Evolutionary conservation across 2,888 invertebrate genomes (phyloP).

Genomic region (Ormia ochracea): DNA sequence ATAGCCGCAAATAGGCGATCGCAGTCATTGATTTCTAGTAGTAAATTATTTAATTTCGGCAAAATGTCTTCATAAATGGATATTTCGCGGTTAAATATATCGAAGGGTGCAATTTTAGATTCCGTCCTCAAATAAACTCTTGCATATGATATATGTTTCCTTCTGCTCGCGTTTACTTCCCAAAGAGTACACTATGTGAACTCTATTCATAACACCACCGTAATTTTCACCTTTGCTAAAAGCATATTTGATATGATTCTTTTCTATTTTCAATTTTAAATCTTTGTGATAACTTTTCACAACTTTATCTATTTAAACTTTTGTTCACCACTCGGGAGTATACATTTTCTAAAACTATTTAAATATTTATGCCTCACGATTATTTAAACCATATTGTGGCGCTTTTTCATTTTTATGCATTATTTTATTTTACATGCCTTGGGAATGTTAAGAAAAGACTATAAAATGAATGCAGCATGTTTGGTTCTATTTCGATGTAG

Average conservation of each 20-base stretch:
- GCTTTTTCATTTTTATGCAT: background rate
- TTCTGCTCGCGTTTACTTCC: constrained; percentile 23
- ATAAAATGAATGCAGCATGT: background rate
- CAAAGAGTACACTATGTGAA: constrained; percentile 64
- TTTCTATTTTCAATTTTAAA: constrained; percentile 62
- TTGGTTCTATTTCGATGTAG: background rate
- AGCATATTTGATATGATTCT: constrained; percentile 67
- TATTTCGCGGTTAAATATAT: constrained; percentile 75
- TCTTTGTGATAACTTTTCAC: constrained; percentile 68
- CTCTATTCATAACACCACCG: constrained; percentile 70
- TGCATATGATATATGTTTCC: constrained; percentile 67
- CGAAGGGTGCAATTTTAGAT: constrained; percentile 71
- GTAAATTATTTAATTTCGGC: constrained; percentile 69
- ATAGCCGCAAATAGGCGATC: constrained; percentile 71
- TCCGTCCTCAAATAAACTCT: constrained; percentile 72
- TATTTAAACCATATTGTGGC: constrained; percentile 5
- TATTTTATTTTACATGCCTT: background rate
- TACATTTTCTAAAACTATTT: constrained; percentile 54
- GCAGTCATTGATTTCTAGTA: constrained; percentile 67
- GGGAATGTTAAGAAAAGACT: background rate
- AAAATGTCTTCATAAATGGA: constrained; percentile 72
- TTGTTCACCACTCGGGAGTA: constrained; percentile 72
- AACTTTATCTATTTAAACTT: constrained; percentile 68
- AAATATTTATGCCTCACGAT: background rate
- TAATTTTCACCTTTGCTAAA: constrained; percentile 74